phyloP scores from a whole-genome alignment of 1,140 invertebrate genomes.

The Myzus persicae region DNA sequence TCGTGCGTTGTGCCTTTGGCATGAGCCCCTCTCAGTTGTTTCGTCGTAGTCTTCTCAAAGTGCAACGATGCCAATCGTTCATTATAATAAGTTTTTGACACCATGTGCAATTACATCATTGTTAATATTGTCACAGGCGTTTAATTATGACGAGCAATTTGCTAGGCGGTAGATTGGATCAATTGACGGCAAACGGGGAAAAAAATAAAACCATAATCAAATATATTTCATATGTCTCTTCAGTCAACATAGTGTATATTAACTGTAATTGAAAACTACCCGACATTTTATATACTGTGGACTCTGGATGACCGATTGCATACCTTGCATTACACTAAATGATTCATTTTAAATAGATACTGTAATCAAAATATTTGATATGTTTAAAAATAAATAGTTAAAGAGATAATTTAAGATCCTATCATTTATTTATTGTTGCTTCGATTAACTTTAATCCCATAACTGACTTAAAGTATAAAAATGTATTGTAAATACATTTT shows the following conservation, averaged over 20 bases:
- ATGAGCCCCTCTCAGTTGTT: too few relatives aligned
- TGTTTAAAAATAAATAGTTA: background rate
- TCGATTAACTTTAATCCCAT: background rate
- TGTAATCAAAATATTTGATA: background rate
- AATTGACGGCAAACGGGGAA: background rate
- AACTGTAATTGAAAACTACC: background rate
- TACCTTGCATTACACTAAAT: background rate
- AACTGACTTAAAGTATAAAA: background rate
- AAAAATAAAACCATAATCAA: background rate
- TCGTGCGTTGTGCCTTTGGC: background rate
- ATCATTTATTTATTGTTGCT: background rate
- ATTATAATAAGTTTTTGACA: background rate
- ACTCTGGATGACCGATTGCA: background rate
- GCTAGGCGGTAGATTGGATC: background rate
- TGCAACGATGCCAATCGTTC: background rate
- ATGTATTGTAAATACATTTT: too few relatives aligned
- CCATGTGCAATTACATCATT: background rate
- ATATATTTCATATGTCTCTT: background rate
- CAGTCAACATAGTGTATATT: background rate
- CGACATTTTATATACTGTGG: background rate
- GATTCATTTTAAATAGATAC: background rate
- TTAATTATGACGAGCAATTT: background rate
- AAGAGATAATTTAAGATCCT: too few relatives aligned
- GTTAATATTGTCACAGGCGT: background rate
- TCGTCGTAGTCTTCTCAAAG: background rate